A percentile compares a stretch with the other conserved stretches of the same genome.
Conservation (phyloP, 2,888 invertebrate species). For the Imbricaverruca yamaguchii region DNA sequence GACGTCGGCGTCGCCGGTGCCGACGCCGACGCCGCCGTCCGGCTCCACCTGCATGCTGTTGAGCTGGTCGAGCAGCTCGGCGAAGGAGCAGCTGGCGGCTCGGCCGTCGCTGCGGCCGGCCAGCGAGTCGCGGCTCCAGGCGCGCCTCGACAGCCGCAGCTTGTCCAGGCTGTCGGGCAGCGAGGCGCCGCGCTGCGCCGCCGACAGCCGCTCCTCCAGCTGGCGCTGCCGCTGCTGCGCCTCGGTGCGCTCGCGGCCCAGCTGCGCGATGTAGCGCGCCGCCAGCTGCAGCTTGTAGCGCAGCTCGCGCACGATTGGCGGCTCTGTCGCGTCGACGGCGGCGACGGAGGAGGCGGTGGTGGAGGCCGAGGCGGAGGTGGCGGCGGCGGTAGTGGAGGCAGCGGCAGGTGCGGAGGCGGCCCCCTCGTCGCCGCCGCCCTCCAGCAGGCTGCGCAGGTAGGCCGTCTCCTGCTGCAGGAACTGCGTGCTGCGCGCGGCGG, state of each 20-base stretch:
- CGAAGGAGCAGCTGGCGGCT: conserved; percentile 2
- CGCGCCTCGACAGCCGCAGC: not conserved
- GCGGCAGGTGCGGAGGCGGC: not conserved
- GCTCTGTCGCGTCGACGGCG: not conserved
- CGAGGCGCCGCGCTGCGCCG: not conserved
- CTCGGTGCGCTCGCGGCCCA: not conserved
- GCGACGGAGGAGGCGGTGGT: too few species aligned
- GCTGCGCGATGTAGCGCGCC: conserved; percentile 1
- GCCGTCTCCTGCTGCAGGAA: conserved; percentile 4
- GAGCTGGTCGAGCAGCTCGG: conserved; percentile 4
- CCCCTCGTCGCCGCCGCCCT: not conserved
- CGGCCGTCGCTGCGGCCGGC: not conserved
- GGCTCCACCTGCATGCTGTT: conserved; percentile 12
- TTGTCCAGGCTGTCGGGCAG: not conserved
- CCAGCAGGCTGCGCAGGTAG: conserved; percentile 1
- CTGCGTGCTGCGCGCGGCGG: not conserved
- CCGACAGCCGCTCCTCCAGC: conserved; percentile 4
- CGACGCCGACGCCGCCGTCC: not conserved
- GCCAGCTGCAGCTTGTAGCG: conserved; percentile 16
- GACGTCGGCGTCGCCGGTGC: not conserved
- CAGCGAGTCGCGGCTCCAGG: not conserved
- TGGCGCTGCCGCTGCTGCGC: not conserved
- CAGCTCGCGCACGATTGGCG: not conserved
- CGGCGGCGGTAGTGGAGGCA: not conserved
- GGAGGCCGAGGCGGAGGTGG: too few species aligned